A percentile compares a stretch with the other conserved stretches of the same genome.
phyloP scores from a whole-genome alignment of 35 echinoderm and acorn worm species.

The Apostichopus japonicus region DNA sequence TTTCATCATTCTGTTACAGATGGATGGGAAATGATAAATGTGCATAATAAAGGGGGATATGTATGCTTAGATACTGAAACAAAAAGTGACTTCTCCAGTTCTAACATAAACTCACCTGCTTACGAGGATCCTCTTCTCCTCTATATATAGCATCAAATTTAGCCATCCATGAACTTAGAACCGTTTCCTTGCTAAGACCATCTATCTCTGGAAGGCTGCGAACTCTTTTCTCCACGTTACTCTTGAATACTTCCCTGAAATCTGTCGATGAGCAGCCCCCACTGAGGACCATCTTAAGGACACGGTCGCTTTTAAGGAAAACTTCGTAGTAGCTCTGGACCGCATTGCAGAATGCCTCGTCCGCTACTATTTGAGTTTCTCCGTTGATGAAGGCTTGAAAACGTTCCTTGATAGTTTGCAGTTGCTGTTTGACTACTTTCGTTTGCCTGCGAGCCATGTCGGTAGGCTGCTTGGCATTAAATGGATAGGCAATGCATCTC shows the following conservation, averaged over 20 bases:
- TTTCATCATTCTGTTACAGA: too few species aligned
- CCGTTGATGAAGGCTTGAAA: constrained; percentile 97
- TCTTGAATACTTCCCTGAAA: constrained; percentile 98
- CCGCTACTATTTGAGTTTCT: constrained; percentile 97
- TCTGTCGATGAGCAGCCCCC: constrained; percentile 96
- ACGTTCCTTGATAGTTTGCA: constrained; percentile 94
- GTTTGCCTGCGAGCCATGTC: constrained; percentile 96
- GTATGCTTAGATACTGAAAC: too few species aligned
- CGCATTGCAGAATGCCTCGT: constrained; percentile 98
- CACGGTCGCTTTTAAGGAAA: constrained; percentile 97
- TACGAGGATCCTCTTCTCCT: constrained; percentile 96
- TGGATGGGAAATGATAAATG: too few species aligned
- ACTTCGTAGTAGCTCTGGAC: constrained; percentile 98
- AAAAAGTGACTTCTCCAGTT: too few species aligned
- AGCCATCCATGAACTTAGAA: constrained; percentile 98
- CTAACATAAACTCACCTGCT: constrained; percentile 54
- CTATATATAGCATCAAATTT: constrained; percentile 99
- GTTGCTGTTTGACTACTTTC: constrained; percentile 86
- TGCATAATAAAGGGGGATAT: too few species aligned
- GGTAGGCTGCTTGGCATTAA: constrained; percentile 99
- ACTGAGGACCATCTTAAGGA: constrained; percentile 94
- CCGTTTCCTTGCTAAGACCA: constrained; percentile 98
- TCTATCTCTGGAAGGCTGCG: constrained; percentile 97
- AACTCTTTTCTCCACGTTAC: constrained; percentile 95
- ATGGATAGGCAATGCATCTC: constrained; percentile 98